A percentile compares a stretch with the other conserved stretches of the same genome.
phyloP scores from a whole-genome alignment of 2,797 vertebrate species.

The Microhierax caerulescens region DNA sequence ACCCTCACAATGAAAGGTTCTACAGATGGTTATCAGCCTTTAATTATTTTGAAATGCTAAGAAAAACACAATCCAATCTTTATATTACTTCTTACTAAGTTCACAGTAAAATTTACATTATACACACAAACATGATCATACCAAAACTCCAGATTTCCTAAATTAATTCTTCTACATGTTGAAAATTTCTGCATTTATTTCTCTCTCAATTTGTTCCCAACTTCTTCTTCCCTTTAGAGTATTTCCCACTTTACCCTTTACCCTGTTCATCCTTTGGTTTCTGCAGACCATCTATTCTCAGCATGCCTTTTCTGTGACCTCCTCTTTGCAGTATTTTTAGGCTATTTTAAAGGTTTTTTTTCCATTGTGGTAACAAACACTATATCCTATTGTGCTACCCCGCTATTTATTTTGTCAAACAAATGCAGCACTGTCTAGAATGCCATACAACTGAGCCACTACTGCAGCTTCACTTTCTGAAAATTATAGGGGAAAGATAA shows the following conservation, averaged over 20 bases:
- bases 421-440: not conserved
- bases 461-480: not conserved
- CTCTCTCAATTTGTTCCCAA: not conserved
- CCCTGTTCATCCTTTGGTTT: not conserved
- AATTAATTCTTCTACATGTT: not conserved
- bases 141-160: not conserved
- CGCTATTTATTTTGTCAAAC: not conserved
- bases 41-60: not conserved
- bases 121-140: not conserved
- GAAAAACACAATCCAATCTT: not conserved
- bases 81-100: not conserved
- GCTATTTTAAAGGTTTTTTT: not conserved
- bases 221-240: not conserved
- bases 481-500: not conserved
- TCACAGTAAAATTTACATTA: not conserved
- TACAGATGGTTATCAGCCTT: not conserved
- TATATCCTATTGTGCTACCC: not conserved
- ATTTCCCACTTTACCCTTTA: not conserved
- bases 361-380: not conserved
- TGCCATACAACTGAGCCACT: not conserved
- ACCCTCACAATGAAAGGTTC: not conserved
- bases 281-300: not conserved
- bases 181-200: not conserved
- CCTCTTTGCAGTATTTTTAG: not conserved
- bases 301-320: not conserved